Evolutionary conservation across 2,888 invertebrate species (phyloP), one percentile per base, ranked within the genome.

Genomic region (Cryptocephalus primarius): DNA sequence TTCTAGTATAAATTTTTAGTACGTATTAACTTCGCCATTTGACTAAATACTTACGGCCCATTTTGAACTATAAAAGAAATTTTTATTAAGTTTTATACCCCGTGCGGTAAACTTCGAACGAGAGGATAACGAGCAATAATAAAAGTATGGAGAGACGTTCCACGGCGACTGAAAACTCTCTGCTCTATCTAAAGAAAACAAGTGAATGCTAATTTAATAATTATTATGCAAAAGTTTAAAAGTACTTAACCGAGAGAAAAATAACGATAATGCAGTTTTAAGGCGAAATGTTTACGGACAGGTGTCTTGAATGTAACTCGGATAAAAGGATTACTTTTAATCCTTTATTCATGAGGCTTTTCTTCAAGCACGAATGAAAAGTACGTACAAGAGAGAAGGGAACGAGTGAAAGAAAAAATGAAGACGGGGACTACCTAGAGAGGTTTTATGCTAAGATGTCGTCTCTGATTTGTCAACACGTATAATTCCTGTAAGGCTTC

Each of bases 381-480:
- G 22, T 22, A 22, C 22, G 22, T 22, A 22, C 22, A 22, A 22
- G 22, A 6, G 22, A 22, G 22, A 22, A 22, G 22, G 22, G 22
- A 22, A 6, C 22, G 22, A 22, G 40, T 40, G 22, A 33, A 32
- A 14, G 33, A 42, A 46, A 42, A 46, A 42, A 38, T 33, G 42
- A 44, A 45, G 22, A 22, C 2, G 42, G 40, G 46, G 22, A 22
- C 2, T 22, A 22, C 22, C 22, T 22, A 48, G 45, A 48, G 45
- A 45, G 40, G 45, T 45, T 46, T 48, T 45, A 41, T 46, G 47
- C 41, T 48, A 48, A 48, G 48, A 44, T 45, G 48, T 36, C 42
- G 48, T 42, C 39, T 48, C 45, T 48, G 43, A 48, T 48, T 48
- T 48, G 48, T 48, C 48, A 45, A 48, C 48, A 48, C 48, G 48